Percentiles rank a stretch among this genome's conserved stretches.
phyloP scores from a whole-genome alignment of 2,113 vertebrate genomes.

The Anas platyrhynchos region DNA sequence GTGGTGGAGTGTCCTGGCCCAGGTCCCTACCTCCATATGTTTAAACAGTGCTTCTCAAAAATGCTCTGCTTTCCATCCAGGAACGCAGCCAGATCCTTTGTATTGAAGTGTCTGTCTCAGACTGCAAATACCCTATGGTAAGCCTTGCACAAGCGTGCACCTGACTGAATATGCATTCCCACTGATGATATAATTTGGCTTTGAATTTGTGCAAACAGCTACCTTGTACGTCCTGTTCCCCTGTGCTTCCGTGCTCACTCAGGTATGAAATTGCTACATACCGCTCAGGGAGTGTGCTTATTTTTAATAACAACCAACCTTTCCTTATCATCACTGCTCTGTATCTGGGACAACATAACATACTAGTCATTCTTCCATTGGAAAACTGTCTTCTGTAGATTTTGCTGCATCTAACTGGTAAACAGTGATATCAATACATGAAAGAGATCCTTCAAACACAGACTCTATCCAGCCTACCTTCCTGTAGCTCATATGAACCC shows the following conservation, averaged over 20 bases:
- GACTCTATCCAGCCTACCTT: neutral
- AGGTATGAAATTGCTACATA: conserved; percentile 4
- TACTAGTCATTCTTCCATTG: neutral
- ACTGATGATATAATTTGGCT: conserved; percentile 12
- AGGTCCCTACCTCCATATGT: neutral
- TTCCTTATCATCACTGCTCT: neutral
- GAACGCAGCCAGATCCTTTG: neutral
- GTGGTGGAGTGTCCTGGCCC: neutral
- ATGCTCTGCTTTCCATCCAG: neutral
- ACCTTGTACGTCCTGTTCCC: conserved; percentile 16
- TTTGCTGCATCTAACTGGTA: neutral
- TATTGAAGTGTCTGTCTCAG: neutral
- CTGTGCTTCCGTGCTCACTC: neutral
- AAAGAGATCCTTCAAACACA: neutral
- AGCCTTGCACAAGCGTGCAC: neutral
- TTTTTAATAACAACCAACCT: neutral
- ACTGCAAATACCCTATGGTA: neutral
- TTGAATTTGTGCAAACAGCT: neutral
- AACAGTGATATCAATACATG: neutral
- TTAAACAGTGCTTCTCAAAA: neutral
- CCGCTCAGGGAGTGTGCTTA: neutral
- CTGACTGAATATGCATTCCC: neutral
- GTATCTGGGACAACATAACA: neutral
- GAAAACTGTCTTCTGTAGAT: neutral
- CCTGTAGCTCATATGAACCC: neutral